Evolutionary conservation across 2,113 vertebrate species (phyloP), one percentile per base, ranked within the genome.

Genomic region (Choloepus hoffmanni): DNA sequence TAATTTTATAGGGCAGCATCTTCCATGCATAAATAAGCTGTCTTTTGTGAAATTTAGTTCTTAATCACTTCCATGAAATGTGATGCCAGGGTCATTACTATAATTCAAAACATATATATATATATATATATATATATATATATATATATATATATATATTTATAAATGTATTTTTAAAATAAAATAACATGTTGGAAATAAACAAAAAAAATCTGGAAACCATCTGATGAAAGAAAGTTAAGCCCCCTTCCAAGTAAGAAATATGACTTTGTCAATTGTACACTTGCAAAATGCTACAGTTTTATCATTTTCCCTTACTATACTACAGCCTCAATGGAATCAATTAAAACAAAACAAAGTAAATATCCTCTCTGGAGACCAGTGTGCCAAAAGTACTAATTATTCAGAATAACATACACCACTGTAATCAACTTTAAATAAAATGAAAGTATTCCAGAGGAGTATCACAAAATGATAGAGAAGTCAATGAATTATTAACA

Each of bases 401-500:
- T 77, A 65, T 65, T 92, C 15, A 5, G 18, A 76, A 28, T 87
- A 43, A 82, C 70, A 60, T 4, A n/a, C 16, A 67, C 3, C n/a
- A 28, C 1, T 40, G 19, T 67, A 58, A 43, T 65, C 28, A 73
- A 85, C 45, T 78, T 72, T 84, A 40, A 58, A 67, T 45, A 67
- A 92, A 65, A 1, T 65, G 26, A 85, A 74, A 40, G 13, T 68
- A 73, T 88, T 87, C 40, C 90, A 81, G 43, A 68, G 43, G 87
- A 63, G 5, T 40, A 88, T 65, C 9, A 18, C 7, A 36, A 62
- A 63, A 14, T 68, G 11, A 79, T 67, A 48, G 36, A 36, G 36
- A 93, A 78, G 33, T 45, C 28, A 73, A 40, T 30, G 53, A 88
- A 53, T 73, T 40, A 62, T 78, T 79, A 88, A 95, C 10, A 90